Evolutionary conservation across 2,888 invertebrate genomes (phyloP), one percentile per base, ranked within the genome.

Genomic region (Acronicta leporina): DNA sequence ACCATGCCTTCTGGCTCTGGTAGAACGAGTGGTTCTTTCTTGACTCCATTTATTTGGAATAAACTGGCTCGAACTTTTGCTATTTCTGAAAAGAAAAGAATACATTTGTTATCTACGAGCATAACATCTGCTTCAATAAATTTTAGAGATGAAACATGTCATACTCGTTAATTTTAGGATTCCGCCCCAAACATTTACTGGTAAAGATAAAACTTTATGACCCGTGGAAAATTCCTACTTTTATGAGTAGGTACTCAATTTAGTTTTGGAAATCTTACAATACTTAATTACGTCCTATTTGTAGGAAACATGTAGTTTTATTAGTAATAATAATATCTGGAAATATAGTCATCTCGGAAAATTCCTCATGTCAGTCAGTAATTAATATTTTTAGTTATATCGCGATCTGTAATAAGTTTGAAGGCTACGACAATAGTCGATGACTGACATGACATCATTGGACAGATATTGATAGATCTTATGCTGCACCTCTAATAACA

Each of bases 11-110:
- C 97, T 68, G 98, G 96, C 86, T 99, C 98, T 88, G 99, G 99
- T 89, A 99, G 95, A 81, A 97, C 95, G 81, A 99, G 95, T 61
- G 99, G 98, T 91, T 99, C 98, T 92, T 98, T 98, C 93, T 98
- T 98, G 74, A 97, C 97, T 84, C 99, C 99, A 96, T 99, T 99
- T 95, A 99, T 98, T 96, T 99, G 99, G 96, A 99, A 99, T 93
- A 99, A 96, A 92, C 98, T 98, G 83, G 99, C 98, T 90, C 99
- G 97, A 69, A 99, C 99, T 96, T 98, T 98, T 90, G 98, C 98
- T 89, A 99, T 99, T 97, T 99, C 99, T 99, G 97, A 61, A 97
- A 97, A 86, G 82, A 92, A 88, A 91, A 77, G 71, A 68, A 66
- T 59, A 70, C 46, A 72, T 79, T 73, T 75, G 68, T 79, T 69